Evolutionary conservation across 2,113 vertebrate species (phyloP).

Genomic region (Clupea harengus): DNA sequence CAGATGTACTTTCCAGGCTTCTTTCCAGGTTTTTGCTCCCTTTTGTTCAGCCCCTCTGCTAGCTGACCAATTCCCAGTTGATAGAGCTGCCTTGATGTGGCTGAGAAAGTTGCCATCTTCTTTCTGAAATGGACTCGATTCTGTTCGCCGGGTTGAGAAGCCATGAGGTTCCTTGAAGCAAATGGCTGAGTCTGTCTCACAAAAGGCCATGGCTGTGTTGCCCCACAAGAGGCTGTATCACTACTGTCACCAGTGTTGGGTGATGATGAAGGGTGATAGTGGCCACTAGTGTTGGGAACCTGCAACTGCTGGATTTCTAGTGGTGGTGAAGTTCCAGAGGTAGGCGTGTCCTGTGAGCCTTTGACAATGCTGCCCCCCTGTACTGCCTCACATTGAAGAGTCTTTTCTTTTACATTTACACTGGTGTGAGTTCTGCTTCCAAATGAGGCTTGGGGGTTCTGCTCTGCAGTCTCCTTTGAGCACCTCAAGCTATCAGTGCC

Average conservation of each 20-base stretch:
- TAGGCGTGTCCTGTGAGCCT: slow-evolving; percentile 71
- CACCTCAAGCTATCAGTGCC: slow-evolving; percentile 81
- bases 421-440: not conserved
- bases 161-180: slow-evolving; percentile 63
- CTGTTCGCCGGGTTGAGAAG: slow-evolving; percentile 76
- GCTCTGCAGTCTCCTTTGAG: slow-evolving; percentile 66
- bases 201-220: slow-evolving; percentile 2
- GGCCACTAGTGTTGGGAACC: slow-evolving; percentile 47
- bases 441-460: not conserved
- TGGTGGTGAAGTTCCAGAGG: slow-evolving; percentile 79
- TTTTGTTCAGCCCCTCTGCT: slow-evolving; percentile 80
- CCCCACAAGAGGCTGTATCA: not conserved
- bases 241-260: not conserved
- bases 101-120: slow-evolving; percentile 80
- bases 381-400: slow-evolving; percentile 51
- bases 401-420: slow-evolving; percentile 16
- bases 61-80: slow-evolving; percentile 83
- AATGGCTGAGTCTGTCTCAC: slow-evolving; percentile 38
- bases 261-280: slow-evolving; percentile 48
- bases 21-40: slow-evolving; percentile 87
- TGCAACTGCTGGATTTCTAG: slow-evolving; percentile 73
- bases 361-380: slow-evolving; percentile 76
- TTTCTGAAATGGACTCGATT: slow-evolving; percentile 75
- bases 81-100: slow-evolving; percentile 80
- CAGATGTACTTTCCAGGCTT: slow-evolving; percentile 97